These are phyloP conservation scores for Neosalanx taihuensis DNA, from an alignment of 2,797 vertebrate genomes.

Conservation along the genomic window DNA sequence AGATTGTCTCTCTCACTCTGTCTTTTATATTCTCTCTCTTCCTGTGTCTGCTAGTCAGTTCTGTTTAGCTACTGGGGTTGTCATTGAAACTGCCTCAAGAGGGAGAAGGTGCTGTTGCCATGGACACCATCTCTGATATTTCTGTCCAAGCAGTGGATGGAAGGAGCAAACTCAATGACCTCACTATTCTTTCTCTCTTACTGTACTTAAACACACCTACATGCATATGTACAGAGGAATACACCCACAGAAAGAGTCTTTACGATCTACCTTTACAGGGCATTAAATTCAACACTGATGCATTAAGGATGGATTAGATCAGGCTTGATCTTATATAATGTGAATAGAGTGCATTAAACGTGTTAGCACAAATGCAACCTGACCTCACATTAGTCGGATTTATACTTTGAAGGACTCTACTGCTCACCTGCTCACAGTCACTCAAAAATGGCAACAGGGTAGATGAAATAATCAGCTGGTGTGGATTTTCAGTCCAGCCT, in stretches of 20 bases:
- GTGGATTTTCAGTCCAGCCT: too few relatives aligned
- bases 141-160: slow-evolving; percentile 22
- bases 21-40: neutral
- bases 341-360: neutral
- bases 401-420: too few relatives aligned
- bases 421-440: neutral
- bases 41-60: slow-evolving; percentile 13
- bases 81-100: slow-evolving; percentile 51
- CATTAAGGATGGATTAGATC: neutral
- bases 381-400: neutral
- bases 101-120: slow-evolving; percentile 47
- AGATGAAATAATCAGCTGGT: too few relatives aligned
- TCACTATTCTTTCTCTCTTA: slow-evolving; percentile 15
- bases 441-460: neutral
- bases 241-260: neutral
- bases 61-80: slow-evolving; percentile 38
- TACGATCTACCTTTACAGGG: neutral
- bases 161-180: slow-evolving; percentile 51
- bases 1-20: slow-evolving; percentile 5
- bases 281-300: neutral
- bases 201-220: neutral
- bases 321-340: neutral
- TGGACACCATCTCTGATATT: slow-evolving; percentile 56
- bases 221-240: neutral
- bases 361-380: neutral